Conservation (phyloP, 2,797 vertebrate genomes). For the Limnodromus scolopaceus region DNA sequence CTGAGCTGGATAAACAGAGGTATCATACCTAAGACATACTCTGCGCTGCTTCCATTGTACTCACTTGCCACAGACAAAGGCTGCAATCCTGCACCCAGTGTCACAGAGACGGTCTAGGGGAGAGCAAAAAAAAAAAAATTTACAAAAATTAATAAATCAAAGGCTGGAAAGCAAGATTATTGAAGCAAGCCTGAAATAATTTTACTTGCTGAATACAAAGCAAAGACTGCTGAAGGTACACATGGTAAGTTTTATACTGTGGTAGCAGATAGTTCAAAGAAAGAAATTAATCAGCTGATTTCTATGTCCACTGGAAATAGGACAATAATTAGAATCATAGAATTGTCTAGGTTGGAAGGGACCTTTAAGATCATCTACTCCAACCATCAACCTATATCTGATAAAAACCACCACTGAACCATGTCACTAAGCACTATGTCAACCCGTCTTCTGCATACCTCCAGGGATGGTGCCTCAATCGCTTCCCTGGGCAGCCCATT, state of each 20-base stretch:
- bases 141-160: too few relatives aligned
- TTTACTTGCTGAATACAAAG: not conserved
- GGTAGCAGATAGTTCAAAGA: not conserved
- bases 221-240: not conserved
- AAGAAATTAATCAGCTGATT: not conserved
- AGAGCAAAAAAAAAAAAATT: not conserved
- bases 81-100: not conserved
- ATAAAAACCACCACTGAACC: too few relatives aligned
- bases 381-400: too few relatives aligned
- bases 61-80: not conserved
- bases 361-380: too few relatives aligned
- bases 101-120: not conserved
- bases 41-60: not conserved
- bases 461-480: too few relatives aligned
- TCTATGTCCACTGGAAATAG: not conserved
- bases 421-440: too few relatives aligned
- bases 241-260: not conserved
- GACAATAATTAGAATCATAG: not conserved
- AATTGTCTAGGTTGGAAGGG: too few relatives aligned
- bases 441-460: too few relatives aligned
- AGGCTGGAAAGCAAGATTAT: not conserved
- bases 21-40: not conserved
- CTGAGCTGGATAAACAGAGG: not conserved
- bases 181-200: not conserved
- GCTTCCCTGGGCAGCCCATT: too few relatives aligned